phyloP scores from a whole-genome alignment of 1,140 invertebrate genomes.

The Trinorchestia longiramus region DNA sequence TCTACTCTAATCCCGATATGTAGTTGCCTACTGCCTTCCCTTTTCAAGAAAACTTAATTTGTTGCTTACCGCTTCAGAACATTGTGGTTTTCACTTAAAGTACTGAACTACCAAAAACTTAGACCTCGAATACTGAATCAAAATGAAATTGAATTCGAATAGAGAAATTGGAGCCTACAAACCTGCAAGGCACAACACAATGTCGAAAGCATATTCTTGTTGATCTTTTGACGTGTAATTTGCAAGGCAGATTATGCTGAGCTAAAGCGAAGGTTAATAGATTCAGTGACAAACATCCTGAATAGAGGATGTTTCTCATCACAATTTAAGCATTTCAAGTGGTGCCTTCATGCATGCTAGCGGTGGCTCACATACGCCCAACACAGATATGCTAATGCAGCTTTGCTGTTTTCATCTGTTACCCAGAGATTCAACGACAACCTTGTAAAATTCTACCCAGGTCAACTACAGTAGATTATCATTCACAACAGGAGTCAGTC shows the following conservation, averaged over 20 bases:
- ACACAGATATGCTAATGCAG: not conserved
- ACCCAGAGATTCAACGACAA: not conserved
- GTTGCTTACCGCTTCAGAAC: not conserved
- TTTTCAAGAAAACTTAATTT: not conserved
- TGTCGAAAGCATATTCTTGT: not conserved
- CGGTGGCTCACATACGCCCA: not conserved
- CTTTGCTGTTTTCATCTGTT: not conserved
- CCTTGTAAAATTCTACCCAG: not conserved
- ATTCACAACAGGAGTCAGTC: not conserved
- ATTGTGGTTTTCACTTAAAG: not conserved
- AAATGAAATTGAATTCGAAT: not conserved
- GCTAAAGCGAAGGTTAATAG: not conserved
- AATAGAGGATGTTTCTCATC: not conserved
- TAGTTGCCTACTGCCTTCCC: not conserved
- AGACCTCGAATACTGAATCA: not conserved
- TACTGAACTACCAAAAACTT: not conserved
- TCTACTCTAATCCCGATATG: not conserved
- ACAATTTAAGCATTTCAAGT: not conserved
- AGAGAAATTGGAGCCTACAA: not conserved
- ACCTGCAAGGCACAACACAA: not conserved
- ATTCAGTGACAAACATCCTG: not conserved
- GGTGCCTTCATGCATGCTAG: not conserved
- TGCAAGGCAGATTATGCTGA: not conserved
- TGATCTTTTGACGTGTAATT: not conserved
- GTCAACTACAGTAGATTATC: not conserved